Percentiles rank a stretch among this genome's conserved stretches.
phyloP scores from a whole-genome alignment of 64 coral and sea anemone genomes.

The Trachythela sp. region DNA sequence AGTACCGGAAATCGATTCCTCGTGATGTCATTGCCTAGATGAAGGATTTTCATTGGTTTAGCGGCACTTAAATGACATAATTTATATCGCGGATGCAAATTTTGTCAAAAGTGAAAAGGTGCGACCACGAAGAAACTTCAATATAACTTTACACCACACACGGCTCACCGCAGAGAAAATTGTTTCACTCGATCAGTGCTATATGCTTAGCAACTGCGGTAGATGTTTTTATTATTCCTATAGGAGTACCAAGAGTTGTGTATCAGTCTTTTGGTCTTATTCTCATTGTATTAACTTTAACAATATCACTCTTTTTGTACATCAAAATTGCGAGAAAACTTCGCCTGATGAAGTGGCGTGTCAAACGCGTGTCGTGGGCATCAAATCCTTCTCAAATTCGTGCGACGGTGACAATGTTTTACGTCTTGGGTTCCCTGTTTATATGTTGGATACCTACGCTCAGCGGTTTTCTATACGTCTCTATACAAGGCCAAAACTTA shows the following conservation, averaged over 20 bases:
- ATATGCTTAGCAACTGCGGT: not conserved
- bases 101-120: no score
- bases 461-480: not conserved
- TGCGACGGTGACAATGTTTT: not conserved
- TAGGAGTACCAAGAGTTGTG: not conserved
- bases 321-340: not conserved
- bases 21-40: no score
- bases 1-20: no score
- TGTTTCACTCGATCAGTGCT: not conserved
- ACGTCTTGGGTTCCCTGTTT: constrained; percentile 6
- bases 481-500: not conserved
- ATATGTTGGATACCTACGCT: not conserved
- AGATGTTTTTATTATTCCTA: not conserved
- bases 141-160: no score
- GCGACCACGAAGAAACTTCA: no score
- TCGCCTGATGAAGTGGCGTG: not conserved
- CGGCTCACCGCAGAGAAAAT: not conserved
- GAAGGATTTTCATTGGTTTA: no score
- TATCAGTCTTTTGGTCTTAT: not conserved
- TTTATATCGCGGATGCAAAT: no score
- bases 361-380: not conserved
- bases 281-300: not conserved
- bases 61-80: no score
- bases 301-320: not conserved
- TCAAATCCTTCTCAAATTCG: not conserved